phyloP scores from a whole-genome alignment of 92 coral and sea anemone genomes.

The Phenganax marumi region DNA sequence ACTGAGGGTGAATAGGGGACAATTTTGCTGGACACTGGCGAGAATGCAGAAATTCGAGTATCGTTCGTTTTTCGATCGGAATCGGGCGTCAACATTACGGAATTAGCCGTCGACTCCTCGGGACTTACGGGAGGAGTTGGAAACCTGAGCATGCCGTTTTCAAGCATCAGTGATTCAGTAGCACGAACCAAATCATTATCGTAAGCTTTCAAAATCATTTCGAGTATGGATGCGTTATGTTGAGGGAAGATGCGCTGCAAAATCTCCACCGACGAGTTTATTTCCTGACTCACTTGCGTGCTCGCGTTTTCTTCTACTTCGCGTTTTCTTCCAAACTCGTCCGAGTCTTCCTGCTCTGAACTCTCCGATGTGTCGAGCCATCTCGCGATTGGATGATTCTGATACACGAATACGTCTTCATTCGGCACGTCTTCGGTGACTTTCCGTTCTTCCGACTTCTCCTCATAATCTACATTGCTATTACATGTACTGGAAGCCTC shows the following conservation, averaged over 20 bases:
- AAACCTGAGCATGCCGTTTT: constrained; percentile 50
- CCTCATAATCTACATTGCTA: constrained; percentile 1
- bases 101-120: constrained; percentile 29
- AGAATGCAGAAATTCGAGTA: constrained; percentile 74
- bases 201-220: constrained; percentile 84
- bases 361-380: constrained; percentile 17
- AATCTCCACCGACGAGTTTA: constrained; percentile 61
- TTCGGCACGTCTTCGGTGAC: background rate
- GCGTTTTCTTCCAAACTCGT: too few relatives aligned
- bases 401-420: constrained; percentile 5
- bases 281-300: background rate
- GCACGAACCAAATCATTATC: constrained; percentile 91
- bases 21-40: constrained; percentile 56
- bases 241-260: constrained; percentile 90
- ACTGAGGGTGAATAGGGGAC: constrained; percentile 36
- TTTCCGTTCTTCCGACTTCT: background rate
- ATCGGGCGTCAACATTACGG: constrained; percentile 19
- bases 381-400: constrained; percentile 22
- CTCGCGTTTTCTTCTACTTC: background rate
- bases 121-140: constrained; percentile 47
- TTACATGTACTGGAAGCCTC: constrained; percentile 3
- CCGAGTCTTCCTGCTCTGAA: constrained; percentile 24
- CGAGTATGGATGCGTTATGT: constrained; percentile 79
- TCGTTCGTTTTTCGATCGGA: constrained; percentile 24
- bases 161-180: constrained; percentile 87